Percentiles rank a stretch among this genome's conserved stretches.
Conservation (phyloP, 2,797 vertebrate species). For the Enteromius paludinosus region DNA sequence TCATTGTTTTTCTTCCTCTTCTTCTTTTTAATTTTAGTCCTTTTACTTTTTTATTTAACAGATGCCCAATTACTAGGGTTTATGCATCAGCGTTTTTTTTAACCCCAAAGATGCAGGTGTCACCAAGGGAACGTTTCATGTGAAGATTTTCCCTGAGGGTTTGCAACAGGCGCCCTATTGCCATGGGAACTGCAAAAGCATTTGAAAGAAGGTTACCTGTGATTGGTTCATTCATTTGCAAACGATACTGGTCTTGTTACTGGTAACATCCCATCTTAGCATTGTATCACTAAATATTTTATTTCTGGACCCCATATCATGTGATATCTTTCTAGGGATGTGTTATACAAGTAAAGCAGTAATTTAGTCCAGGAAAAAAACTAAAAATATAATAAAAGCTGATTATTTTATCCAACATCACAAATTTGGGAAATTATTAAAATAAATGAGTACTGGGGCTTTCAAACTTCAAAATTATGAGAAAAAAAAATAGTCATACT, state of each 20-base stretch:
- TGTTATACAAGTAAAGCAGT: background rate
- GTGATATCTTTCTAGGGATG: background rate
- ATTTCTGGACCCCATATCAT: background rate
- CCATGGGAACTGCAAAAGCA: slow-evolving; percentile 46
- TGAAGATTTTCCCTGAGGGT: slow-evolving; percentile 16
- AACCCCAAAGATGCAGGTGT: slow-evolving; percentile 27
- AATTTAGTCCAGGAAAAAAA: background rate
- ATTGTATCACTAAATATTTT: background rate
- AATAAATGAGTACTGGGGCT: background rate
- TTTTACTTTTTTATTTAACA: background rate
- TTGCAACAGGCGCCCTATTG: slow-evolving; percentile 39
- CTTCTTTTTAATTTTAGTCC: background rate
- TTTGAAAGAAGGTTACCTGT: slow-evolving; percentile 36
- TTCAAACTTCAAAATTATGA: background rate
- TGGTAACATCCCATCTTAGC: background rate
- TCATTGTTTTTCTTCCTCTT: too few relatives aligned
- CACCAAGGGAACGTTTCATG: slow-evolving; percentile 37
- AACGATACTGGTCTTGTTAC: background rate
- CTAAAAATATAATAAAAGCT: background rate
- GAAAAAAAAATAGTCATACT: too few relatives aligned
- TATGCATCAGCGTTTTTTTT: background rate
- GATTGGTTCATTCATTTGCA: slow-evolving; percentile 30
- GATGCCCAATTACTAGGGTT: background rate
- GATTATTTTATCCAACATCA: background rate
- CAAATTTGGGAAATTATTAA: background rate